These are phyloP conservation scores for Atrina japonica DNA, from an alignment of 2,888 invertebrate species.

Conservation along the genomic window DNA sequence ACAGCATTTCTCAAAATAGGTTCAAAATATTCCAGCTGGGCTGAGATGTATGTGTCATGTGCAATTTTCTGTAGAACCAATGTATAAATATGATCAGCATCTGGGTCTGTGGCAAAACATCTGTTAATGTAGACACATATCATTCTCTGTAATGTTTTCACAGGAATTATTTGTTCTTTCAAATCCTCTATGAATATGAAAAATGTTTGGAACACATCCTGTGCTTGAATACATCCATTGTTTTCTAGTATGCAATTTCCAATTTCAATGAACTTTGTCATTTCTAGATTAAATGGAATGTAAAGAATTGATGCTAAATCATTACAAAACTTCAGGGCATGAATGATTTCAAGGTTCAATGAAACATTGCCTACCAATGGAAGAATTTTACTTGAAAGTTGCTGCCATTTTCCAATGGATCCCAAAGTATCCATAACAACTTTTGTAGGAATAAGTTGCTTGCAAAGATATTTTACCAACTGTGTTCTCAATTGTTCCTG, in stretches of 20 bases:
- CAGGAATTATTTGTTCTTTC: not conserved
- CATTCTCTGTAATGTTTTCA: not conserved
- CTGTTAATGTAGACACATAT: not conserved
- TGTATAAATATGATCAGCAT: not conserved
- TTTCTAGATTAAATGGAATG: slow-evolving; percentile 13
- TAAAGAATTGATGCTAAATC: slow-evolving; percentile 35
- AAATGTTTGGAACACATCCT: not conserved
- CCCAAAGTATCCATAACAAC: not conserved
- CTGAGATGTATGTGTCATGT: not conserved
- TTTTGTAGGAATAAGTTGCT: slow-evolving; percentile 27
- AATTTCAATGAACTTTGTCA: slow-evolving; percentile 5
- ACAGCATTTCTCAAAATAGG: slow-evolving; percentile 29
- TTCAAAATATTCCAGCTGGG: slow-evolving; percentile 18
- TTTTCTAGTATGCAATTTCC: slow-evolving; percentile 8
- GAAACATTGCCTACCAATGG: slow-evolving; percentile 39
- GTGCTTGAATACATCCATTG: not conserved
- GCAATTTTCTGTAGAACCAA: not conserved
- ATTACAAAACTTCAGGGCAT: slow-evolving; percentile 37
- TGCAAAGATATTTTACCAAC: slow-evolving; percentile 32
- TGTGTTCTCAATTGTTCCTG: not conserved
- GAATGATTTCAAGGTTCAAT: slow-evolving; percentile 11
- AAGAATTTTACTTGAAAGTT: slow-evolving; percentile 22
- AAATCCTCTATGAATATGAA: not conserved
- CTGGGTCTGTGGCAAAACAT: not conserved
- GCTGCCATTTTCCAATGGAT: slow-evolving; percentile 30